A percentile compares a stretch with the other conserved stretches of the same genome.
Evolutionary conservation across 1,140 invertebrate species (phyloP).

Genomic region (Pantala flavescens): DNA sequence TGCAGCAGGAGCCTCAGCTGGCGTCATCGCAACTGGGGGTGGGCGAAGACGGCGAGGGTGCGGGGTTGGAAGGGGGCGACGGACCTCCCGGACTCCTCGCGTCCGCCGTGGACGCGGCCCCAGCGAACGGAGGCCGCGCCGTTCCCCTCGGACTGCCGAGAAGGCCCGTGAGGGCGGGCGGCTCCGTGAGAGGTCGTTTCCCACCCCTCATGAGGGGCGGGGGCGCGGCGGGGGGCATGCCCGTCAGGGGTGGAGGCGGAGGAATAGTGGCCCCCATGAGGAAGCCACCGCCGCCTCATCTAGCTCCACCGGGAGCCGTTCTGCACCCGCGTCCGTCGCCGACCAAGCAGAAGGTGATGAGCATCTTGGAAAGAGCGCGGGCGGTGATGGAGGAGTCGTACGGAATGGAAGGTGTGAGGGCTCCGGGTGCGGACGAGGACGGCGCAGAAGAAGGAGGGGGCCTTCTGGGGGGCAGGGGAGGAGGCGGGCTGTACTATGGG

Average conservation of each 20-base stretch:
- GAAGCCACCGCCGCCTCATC: constrained; percentile 34
- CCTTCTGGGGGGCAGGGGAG: constrained; percentile 53
- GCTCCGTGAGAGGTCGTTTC: constrained; percentile 4
- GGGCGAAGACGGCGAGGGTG: constrained; percentile 28
- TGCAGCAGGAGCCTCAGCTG: constrained; percentile 24
- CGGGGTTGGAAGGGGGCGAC: constrained; percentile 24
- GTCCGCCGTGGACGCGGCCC: constrained; percentile 7
- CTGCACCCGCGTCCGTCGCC: constrained; percentile 20
- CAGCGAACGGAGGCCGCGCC: neutral
- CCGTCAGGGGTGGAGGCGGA: constrained; percentile 18
- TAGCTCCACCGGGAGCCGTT: constrained; percentile 33
- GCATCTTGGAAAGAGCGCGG: constrained; percentile 67
- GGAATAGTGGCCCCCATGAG: constrained; percentile 28
- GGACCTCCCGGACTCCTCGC: neutral
- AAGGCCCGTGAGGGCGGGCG: neutral
- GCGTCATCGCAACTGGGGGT: constrained; percentile 29
- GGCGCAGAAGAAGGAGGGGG: constrained; percentile 11
- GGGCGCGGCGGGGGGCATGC: constrained; percentile 17
- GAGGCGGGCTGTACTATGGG: constrained; percentile 53
- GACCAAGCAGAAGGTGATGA: constrained; percentile 68
- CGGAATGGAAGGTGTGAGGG: constrained; percentile 29
- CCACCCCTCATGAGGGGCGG: constrained; percentile 15
- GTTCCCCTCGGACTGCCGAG: neutral
- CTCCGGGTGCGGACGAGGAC: neutral
- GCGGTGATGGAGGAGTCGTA: constrained; percentile 68